phyloP scores from a whole-genome alignment of 2,797 vertebrate genomes.

The Bucorvus abyssinicus region DNA sequence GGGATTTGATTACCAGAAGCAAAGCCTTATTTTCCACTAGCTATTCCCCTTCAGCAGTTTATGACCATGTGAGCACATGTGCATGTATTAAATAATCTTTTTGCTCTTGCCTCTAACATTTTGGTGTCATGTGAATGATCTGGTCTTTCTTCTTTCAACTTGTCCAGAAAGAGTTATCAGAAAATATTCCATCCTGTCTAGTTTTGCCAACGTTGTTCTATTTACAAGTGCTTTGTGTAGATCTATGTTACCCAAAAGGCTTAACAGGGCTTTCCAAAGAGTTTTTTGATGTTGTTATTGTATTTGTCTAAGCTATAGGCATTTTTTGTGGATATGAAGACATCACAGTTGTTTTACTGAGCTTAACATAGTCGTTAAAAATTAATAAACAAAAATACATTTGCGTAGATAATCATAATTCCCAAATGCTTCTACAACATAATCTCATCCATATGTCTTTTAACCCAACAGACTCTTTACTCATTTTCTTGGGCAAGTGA shows the following conservation, averaged over 20 bases:
- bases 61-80: background rate
- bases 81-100: background rate
- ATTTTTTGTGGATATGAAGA: background rate
- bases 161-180: background rate
- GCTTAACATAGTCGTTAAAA: background rate
- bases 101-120: background rate
- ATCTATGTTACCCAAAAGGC: background rate
- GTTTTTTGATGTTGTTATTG: background rate
- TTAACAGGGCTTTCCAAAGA: background rate
- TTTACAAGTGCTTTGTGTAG: background rate
- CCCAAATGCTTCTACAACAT: background rate
- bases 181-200: background rate
- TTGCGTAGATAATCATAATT: background rate
- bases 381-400: background rate
- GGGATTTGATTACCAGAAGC: background rate
- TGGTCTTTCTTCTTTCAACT: background rate
- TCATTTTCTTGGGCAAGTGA: background rate
- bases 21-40: background rate
- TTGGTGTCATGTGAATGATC: background rate
- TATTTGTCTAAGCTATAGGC: background rate
- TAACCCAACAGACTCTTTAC: background rate
- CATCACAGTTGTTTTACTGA: background rate
- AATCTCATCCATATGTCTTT: rapidly evolving
- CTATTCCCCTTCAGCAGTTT: background rate
- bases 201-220: background rate